Percentiles rank a stretch among this genome's conserved stretches.
Evolutionary conservation across 2,113 vertebrate genomes (phyloP).

Genomic region (Leptobrachium leishanense): DNA sequence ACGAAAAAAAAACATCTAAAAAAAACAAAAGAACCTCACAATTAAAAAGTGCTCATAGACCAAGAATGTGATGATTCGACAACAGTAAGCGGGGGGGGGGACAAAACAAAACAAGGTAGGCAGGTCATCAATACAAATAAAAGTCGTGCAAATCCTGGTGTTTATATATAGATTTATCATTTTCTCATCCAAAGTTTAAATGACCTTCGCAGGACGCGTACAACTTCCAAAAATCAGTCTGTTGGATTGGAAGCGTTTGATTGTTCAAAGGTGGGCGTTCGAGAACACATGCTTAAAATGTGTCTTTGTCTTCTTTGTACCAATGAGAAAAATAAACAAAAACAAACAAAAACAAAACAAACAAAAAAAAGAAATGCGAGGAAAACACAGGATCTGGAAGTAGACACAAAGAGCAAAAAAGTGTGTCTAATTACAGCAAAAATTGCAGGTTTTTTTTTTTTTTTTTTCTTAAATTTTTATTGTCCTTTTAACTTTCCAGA

Average conservation of each 20-base stretch:
- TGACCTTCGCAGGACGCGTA: slow-evolving; percentile 81
- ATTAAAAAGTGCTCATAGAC: slow-evolving; percentile 5
- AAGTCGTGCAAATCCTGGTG: slow-evolving; percentile 77
- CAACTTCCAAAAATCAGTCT: slow-evolving; percentile 82
- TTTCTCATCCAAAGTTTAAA: slow-evolving; percentile 64
- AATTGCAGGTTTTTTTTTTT: slow-evolving; percentile 62
- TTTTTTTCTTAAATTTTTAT: neutral
- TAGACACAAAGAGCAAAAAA: slow-evolving; percentile 68
- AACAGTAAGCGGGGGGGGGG: slow-evolving; percentile 34
- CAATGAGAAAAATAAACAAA: slow-evolving; percentile 65
- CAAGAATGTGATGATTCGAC: slow-evolving; percentile 39
- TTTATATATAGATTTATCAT: neutral
- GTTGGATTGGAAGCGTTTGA: slow-evolving; percentile 72
- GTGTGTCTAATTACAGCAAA: slow-evolving; percentile 77
- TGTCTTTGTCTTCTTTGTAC: slow-evolving; percentile 63
- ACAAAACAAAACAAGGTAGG: slow-evolving; percentile 54
- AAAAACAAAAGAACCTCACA: neutral
- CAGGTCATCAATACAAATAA: slow-evolving; percentile 55
- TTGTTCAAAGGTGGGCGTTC: slow-evolving; percentile 40
- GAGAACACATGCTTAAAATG: neutral
- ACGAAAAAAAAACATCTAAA: neutral
- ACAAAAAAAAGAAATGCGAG: slow-evolving; percentile 55
- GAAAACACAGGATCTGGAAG: slow-evolving; percentile 69
- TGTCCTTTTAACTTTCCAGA: slow-evolving; percentile 29
- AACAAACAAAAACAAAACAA: slow-evolving; percentile 56